Base-by-base conservation (phyloP, 1,140 invertebrate species). In the Drosophila ironensis region DNA sequence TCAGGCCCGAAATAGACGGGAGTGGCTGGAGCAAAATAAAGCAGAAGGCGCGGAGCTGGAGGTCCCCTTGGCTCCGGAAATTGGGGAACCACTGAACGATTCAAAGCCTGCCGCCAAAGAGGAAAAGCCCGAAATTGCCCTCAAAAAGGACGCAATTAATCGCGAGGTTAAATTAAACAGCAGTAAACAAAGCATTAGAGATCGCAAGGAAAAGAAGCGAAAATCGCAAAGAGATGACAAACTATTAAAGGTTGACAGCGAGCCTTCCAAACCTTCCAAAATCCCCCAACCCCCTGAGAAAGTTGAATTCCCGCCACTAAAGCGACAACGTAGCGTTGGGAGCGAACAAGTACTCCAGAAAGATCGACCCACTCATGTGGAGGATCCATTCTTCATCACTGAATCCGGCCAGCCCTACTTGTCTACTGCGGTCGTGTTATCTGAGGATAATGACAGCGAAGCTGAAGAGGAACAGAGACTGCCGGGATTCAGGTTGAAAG, bases 351-450 rank as follows among this genome's bases (percentile, higher is more conserved):
- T 45, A 7, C 17, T 16, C 8, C 33, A 40, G 0, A 67, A 48
- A 19, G 50, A 86, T 20, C 44, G 57, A 22, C 72, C 69, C 6
- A 90, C 81, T 3, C 71, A 84, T 38, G 82, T 89, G 1, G 80
- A 91, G 4, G 92, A 93, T 90, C 92, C 92, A 30, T 93, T 93
- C 60, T 93, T 93, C 57, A 90, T 92, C 7, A 93, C 92, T 9
- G 88, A 91, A 30, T 91, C 90, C 11, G 92, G 92, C 1, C 90
- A 92, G 42, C 92, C 91, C 52, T 93, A 93, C 64, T 84, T 92
- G 72, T 92, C 92, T 8, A 82, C 92, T 9, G 92, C 91, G 28
- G 91, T 92, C n/a, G 74, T 71, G 11, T 17, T 37, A 16, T 63
- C 71, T 0, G 74, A 44, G 1, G 60, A 80, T 30, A 54, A 48